Evolutionary conservation across 2,113 vertebrate genomes (phyloP).

Genomic region (Sus scrofa): DNA sequence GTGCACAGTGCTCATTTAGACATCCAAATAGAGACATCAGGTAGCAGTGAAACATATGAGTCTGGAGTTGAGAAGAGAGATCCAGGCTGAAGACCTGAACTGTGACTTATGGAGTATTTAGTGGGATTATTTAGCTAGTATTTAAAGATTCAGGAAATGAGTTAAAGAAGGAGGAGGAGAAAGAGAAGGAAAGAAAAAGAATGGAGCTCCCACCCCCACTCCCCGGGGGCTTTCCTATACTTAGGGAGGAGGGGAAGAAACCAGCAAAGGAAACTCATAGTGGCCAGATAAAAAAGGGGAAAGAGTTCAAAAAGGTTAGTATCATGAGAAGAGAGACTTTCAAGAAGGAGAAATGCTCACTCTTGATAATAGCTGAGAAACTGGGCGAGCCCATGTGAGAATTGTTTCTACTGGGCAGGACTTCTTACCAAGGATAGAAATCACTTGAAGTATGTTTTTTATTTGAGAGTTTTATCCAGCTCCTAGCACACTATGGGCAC

Average conservation of each 20-base stretch:
- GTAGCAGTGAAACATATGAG: background rate
- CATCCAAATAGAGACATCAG: background rate
- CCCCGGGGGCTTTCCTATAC: background rate
- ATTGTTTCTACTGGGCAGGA: background rate
- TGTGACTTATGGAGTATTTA: background rate
- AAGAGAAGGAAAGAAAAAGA: background rate
- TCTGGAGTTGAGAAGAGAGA: background rate
- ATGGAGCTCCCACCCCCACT: background rate
- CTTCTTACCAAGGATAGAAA: background rate
- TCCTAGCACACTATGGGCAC: background rate
- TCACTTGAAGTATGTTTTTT: background rate
- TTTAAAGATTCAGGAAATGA: background rate
- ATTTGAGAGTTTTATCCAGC: background rate
- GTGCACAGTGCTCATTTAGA: no score
- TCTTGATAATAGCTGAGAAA: slow-evolving; percentile 17
- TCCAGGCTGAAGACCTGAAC: background rate
- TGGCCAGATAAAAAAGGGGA: fast-evolving
- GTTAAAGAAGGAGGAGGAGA: background rate
- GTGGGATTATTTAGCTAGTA: background rate
- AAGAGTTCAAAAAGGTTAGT: background rate
- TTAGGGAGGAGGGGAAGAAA: background rate
- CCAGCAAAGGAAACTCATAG: background rate
- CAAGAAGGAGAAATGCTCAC: background rate
- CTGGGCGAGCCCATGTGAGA: background rate
- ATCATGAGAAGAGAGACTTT: background rate